Evolutionary conservation across 1,140 invertebrate species (phyloP).

Genomic region (Parasteatoda tepidariorum): DNA sequence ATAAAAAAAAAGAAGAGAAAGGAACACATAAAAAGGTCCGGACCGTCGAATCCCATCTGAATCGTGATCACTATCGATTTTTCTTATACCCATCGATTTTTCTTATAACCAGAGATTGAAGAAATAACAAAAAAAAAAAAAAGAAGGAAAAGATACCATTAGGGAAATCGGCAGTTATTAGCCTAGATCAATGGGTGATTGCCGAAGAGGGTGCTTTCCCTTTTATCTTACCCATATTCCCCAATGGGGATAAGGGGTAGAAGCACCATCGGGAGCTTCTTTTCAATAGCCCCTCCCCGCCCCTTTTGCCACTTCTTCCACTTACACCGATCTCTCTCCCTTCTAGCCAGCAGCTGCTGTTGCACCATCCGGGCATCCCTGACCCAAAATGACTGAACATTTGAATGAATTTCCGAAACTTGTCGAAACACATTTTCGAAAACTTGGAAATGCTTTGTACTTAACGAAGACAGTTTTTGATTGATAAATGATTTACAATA

Average conservation of each 20-base stretch:
- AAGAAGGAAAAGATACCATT: constrained; percentile 41
- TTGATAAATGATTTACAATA: no score
- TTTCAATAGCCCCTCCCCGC: background rate
- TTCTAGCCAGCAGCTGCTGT: background rate
- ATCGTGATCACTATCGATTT: constrained; percentile 51
- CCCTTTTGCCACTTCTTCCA: background rate
- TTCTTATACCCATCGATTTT: constrained; percentile 21
- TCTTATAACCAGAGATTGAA: constrained; percentile 54
- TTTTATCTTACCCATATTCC: constrained; percentile 45
- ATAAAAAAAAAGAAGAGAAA: no score
- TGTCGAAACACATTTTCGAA: background rate
- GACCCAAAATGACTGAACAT: background rate
- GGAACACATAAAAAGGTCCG: constrained; percentile 4
- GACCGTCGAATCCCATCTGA: constrained; percentile 52
- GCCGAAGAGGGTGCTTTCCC: constrained; percentile 25
- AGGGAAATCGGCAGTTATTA: constrained; percentile 59
- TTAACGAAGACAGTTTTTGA: no score
- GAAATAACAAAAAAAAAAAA: background rate
- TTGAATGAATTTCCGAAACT: background rate
- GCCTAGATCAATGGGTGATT: constrained; percentile 56
- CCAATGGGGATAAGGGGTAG: background rate
- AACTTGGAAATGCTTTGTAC: background rate
- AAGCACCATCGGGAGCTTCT: constrained; percentile 4
- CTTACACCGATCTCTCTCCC: background rate
- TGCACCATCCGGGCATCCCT: background rate